These are phyloP conservation scores for Caenorhabditis macrosperma DNA, from an alignment of 2,888 invertebrate genomes.

Conservation along the genomic window DNA sequence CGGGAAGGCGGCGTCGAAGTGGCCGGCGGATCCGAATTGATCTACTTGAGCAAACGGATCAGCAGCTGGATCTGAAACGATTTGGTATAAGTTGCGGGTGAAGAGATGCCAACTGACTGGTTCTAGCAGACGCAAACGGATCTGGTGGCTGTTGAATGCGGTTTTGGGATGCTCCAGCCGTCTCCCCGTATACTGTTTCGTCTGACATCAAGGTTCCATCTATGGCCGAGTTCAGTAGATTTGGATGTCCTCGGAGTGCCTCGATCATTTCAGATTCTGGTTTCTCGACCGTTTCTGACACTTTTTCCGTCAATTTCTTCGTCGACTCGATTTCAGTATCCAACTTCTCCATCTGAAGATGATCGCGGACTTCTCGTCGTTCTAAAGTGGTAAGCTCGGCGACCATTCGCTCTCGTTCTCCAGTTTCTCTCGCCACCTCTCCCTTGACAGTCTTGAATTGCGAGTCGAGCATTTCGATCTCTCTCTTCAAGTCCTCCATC, in stretches of 20 bases:
- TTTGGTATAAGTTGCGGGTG: not conserved
- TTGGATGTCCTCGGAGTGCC: slow-evolving; percentile 5
- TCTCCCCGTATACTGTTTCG: slow-evolving; percentile 48
- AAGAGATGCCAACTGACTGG: slow-evolving; percentile 13
- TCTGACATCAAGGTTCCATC: slow-evolving; percentile 37
- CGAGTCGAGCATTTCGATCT: slow-evolving; percentile 46
- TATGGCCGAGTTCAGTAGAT: slow-evolving; percentile 16
- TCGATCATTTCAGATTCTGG: slow-evolving; percentile 33
- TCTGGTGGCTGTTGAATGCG: slow-evolving; percentile 62
- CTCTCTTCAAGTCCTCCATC: slow-evolving; percentile 50
- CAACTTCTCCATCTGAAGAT: slow-evolving; percentile 38
- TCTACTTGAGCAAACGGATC: slow-evolving; percentile 69
- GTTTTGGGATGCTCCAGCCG: slow-evolving; percentile 40
- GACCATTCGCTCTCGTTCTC: slow-evolving; percentile 49
- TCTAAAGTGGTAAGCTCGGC: slow-evolving; percentile 59
- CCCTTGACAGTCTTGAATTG: slow-evolving; percentile 34
- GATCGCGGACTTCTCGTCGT: slow-evolving; percentile 38
- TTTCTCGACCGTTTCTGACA: slow-evolving; percentile 44
- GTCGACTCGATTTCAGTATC: slow-evolving; percentile 41
- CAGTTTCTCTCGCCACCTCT: slow-evolving; percentile 40
- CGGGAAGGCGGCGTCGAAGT: slow-evolving; percentile 59
- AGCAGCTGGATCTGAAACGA: slow-evolving; percentile 41
- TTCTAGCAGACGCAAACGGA: slow-evolving; percentile 57
- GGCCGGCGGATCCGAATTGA: slow-evolving; percentile 56
- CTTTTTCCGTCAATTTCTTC: slow-evolving; percentile 31